phyloP scores from a whole-genome alignment of 2,113 vertebrate species.

The Peromyscus maniculatus region DNA sequence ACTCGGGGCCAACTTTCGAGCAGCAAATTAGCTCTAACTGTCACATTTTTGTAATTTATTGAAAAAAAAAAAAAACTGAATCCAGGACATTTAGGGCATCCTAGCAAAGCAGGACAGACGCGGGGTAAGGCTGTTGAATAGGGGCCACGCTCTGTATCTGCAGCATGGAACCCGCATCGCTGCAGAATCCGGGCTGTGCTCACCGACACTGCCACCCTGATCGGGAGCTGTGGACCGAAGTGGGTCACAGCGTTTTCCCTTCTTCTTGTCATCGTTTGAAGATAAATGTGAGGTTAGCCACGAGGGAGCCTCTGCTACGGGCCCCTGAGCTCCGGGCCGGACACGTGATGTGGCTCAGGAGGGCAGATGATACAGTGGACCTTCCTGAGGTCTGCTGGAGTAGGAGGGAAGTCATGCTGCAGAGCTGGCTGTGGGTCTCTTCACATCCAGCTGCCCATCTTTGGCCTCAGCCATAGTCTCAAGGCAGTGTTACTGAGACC shows the following conservation, averaged over 20 bases:
- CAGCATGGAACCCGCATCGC: neutral
- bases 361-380: fast-evolving
- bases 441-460: fast-evolving
- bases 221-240: conserved; percentile 2
- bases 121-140: neutral
- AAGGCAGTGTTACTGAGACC: neutral
- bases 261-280: neutral
- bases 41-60: neutral
- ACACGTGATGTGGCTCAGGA: fast-evolving
- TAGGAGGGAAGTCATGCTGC: neutral
- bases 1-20: neutral
- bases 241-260: conserved; percentile 30
- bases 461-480: neutral
- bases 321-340: neutral
- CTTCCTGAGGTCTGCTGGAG: too few relatives aligned
- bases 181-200: neutral
- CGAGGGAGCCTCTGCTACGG: neutral
- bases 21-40: neutral
- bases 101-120: neutral
- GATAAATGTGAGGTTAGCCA: neutral
- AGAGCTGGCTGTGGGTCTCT: neutral
- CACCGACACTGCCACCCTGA: neutral
- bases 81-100: neutral
- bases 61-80: neutral
- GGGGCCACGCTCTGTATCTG: neutral